Percentiles rank a stretch among this genome's conserved stretches.
phyloP scores from a whole-genome alignment of 1,140 invertebrate genomes.

The Anastrepha ludens region DNA sequence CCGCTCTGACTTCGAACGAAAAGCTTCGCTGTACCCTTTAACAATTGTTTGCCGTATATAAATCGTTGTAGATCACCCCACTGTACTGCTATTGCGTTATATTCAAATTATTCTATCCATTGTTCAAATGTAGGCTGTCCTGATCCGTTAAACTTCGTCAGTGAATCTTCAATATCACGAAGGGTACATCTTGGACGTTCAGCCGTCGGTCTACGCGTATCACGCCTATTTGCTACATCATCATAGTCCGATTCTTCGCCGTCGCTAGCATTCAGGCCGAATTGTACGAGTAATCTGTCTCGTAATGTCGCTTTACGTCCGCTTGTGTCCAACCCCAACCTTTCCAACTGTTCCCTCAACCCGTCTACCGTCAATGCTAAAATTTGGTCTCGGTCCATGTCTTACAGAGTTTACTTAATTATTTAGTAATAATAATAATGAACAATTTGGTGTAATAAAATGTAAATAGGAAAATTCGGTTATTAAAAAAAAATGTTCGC shows the following conservation, averaged over 20 bases:
- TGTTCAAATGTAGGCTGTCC: background rate
- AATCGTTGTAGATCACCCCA: slow-evolving; percentile 23
- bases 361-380: too few relatives aligned
- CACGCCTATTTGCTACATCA: background rate
- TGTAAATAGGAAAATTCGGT: too few relatives aligned
- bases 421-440: too few relatives aligned
- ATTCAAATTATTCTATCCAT: slow-evolving; percentile 14
- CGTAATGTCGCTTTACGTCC: too few relatives aligned
- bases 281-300: too few relatives aligned
- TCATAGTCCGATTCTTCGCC: background rate
- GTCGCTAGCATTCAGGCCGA: background rate
- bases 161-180: slow-evolving; percentile 31
- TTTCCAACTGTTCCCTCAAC: too few relatives aligned
- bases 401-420: too few relatives aligned
- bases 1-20: slow-evolving; percentile 14
- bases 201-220: background rate
- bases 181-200: background rate
- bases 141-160: background rate
- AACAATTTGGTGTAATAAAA: too few relatives aligned
- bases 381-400: too few relatives aligned
- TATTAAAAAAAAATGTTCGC: too few relatives aligned
- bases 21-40: slow-evolving; percentile 16
- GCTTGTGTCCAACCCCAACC: too few relatives aligned
- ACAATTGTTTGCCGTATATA: slow-evolving; percentile 31
- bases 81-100: background rate